phyloP scores from a whole-genome alignment of 2,797 vertebrate species.

The Peromyscus attwateri region DNA sequence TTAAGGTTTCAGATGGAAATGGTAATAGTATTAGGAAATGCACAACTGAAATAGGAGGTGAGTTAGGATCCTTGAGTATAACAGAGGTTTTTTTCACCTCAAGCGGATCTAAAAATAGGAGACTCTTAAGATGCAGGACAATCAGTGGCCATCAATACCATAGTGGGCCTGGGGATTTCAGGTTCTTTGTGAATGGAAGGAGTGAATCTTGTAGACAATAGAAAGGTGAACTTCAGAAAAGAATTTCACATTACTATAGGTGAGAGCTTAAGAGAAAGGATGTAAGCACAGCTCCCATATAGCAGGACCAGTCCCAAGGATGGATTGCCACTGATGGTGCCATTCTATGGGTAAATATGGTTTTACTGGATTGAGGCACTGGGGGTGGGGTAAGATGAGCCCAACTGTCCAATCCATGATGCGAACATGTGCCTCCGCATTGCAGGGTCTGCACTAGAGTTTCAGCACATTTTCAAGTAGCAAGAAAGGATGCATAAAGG shows the following conservation, averaged over 20 bases:
- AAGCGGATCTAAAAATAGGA: neutral
- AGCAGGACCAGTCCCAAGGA: neutral
- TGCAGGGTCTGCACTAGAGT: too few relatives aligned
- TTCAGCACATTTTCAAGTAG: neutral
- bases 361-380: neutral
- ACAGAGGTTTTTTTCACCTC: neutral
- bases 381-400: neutral
- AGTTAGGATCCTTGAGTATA: neutral
- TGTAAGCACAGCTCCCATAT: neutral
- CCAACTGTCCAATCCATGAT: too few relatives aligned
- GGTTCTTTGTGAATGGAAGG: neutral
- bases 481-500: neutral
- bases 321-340: neutral
- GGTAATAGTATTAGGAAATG: neutral
- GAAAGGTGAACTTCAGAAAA: neutral
- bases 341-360: neutral
- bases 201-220: neutral
- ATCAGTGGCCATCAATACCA: neutral
- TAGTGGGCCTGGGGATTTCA: neutral
- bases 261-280: neutral
- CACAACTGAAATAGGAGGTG: too few relatives aligned
- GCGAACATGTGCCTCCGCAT: too few relatives aligned
- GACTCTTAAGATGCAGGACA: neutral
- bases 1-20: neutral
- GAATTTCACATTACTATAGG: neutral